Evolutionary conservation across 64 coral and sea anemone genomes (phyloP).

Genomic region (Stichodactyla helianthus): DNA sequence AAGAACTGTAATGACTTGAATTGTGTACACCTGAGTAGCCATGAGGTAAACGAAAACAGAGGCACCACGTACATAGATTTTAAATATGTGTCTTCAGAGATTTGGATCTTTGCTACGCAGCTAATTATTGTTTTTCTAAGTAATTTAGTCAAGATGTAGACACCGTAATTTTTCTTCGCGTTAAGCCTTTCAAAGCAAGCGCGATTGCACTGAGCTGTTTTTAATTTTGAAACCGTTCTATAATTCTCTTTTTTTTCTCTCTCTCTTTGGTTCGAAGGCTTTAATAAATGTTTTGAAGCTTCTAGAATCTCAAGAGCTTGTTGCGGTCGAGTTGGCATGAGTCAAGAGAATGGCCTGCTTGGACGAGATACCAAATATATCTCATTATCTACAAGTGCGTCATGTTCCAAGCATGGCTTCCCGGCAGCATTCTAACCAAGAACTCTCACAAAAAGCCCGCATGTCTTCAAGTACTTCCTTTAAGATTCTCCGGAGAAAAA

Average conservation of each 20-base stretch:
- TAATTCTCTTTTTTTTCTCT: not conserved
- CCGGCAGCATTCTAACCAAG: not conserved
- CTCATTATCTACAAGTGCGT: not conserved
- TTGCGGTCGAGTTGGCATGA: not conserved
- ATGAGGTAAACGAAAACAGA: not conserved
- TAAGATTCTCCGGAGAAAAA: not conserved
- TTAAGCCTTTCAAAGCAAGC: not conserved
- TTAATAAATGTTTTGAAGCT: not conserved
- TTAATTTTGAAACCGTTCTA: too few species aligned
- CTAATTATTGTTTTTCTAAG: not conserved
- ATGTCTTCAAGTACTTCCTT: slow-evolving; percentile 3
- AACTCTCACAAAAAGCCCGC: not conserved
- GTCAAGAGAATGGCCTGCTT: not conserved
- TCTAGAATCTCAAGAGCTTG: not conserved
- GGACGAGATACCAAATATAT: not conserved
- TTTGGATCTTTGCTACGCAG: not conserved
- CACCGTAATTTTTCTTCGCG: not conserved
- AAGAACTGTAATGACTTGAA: not conserved
- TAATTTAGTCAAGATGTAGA: not conserved
- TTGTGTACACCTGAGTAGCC: not conserved
- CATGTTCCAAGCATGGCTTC: not conserved
- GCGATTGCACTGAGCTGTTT: too few species aligned
- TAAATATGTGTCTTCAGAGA: not conserved
- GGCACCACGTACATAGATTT: not conserved
- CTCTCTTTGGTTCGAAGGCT: not conserved